These are phyloP conservation scores for Popillia japonica DNA, from an alignment of 1,140 invertebrate genomes.

Conservation along the genomic window DNA sequence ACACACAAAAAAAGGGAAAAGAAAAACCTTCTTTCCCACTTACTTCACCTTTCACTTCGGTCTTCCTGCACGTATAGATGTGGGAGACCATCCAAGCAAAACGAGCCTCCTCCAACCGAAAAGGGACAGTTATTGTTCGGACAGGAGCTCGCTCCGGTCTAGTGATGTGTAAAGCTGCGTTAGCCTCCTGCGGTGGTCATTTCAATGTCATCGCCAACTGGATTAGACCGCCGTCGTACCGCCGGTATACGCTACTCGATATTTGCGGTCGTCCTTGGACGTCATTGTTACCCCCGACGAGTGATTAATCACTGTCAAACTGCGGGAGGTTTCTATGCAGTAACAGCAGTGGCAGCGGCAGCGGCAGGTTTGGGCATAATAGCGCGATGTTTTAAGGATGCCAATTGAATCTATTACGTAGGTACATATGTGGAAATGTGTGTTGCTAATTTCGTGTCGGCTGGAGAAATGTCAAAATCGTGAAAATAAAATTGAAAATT, in stretches of 20 bases:
- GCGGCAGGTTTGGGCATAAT: no score
- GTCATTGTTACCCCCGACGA: background rate
- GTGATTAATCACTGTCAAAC: conserved; percentile 7
- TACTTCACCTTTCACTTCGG: background rate
- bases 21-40: background rate
- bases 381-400: no score
- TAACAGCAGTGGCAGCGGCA: no score
- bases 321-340: background rate
- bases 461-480: no score
- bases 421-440: no score
- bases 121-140: background rate
- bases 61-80: background rate
- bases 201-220: conserved; percentile 14
- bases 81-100: background rate
- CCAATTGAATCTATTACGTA: no score
- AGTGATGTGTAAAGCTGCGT: background rate
- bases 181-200: background rate
- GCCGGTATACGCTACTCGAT: background rate
- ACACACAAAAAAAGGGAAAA: background rate
- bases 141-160: background rate
- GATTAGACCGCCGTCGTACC: background rate
- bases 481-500: no score
- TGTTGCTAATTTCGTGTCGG: no score
- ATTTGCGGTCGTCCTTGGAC: background rate
- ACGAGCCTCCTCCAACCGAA: background rate